Conservation (phyloP, 2,888 invertebrate genomes). For the Callyntrura guangdongensis region DNA sequence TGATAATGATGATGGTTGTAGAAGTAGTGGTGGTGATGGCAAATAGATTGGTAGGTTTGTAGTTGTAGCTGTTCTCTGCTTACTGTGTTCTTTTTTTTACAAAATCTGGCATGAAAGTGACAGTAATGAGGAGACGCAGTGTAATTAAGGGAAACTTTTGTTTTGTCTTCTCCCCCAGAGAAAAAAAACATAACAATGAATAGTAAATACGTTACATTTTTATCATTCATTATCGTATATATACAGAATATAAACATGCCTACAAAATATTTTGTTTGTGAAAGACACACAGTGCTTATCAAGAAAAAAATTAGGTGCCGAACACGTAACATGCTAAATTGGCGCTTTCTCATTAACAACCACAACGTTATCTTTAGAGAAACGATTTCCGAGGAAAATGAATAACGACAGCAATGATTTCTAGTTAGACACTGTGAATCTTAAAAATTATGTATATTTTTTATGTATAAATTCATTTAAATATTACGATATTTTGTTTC, state of each 20-base stretch:
- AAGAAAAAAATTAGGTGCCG: no score
- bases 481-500: background rate
- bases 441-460: background rate
- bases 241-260: background rate
- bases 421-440: background rate
- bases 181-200: conserved; percentile 46
- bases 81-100: conserved; percentile 26
- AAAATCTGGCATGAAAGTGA: conserved; percentile 51
- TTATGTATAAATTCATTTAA: conserved; percentile 16
- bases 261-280: background rate
- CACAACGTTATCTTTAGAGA: no score
- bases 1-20: no score
- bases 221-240: no score
- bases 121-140: conserved; percentile 59
- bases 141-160: conserved; percentile 34
- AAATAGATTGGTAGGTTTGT: background rate
- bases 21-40: conserved; percentile 39
- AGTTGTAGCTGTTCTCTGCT: background rate
- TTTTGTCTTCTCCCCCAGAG: conserved; percentile 15
- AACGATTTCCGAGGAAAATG: no score
- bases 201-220: conserved; percentile 26
- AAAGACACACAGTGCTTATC: no score
- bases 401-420: background rate
- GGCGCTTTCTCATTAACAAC: no score
- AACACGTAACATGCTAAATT: no score